Base-by-base conservation (phyloP, 2,797 vertebrate genomes). In the Anguilla pacifica region DNA sequence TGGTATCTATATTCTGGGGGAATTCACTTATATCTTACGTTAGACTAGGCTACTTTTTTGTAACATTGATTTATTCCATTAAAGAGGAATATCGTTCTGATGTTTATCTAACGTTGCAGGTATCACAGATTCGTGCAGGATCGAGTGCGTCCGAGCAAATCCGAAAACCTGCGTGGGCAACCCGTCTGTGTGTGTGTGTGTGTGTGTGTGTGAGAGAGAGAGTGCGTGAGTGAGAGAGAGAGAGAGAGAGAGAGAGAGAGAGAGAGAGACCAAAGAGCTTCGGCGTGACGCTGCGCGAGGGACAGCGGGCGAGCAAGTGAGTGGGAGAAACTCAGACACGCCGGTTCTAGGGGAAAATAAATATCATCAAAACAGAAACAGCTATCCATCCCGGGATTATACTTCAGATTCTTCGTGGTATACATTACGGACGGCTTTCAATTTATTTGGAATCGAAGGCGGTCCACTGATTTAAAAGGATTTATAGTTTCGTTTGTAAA, bases 121-220 rank as follows among this genome's bases (percentile, higher is more conserved):
- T 15, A 77, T 77, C 74, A 19, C 31, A 28, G 70, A 86, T 72
- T 85, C 10, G 89, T 79, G 57, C 85, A 86, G 19, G 17, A 57
- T 59, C 94, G 94, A 95, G 89, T 88, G 86, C 0, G 91, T 88
- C 92, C 93, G 95, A 94, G 90, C 89, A 91, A 83, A 93, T 89
- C 93, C 94, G 94, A 95, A 94, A 91, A 92, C 84, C 90, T 93
- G 35, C 91, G 82, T 81, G 92, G 93, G 89, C 94, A 94, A 94
- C 94, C 92, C 92, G 94, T 88, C 57, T 87, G 89, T 81, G 92
- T 55, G 53, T 11, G 53, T 55, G 53, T 55, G 53, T 55, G 53
- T 55, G 10, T 55, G 53, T 35, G 1, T 55, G 53, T 55, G 51
- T 0, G 51, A 53, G 51, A 53, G 51, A 53, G 10, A 53, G 51